Evolutionary conservation across 37 sponge, comb jelly and placozoan species (phyloP).

Genomic region (Aphrocallistes beatrix): DNA sequence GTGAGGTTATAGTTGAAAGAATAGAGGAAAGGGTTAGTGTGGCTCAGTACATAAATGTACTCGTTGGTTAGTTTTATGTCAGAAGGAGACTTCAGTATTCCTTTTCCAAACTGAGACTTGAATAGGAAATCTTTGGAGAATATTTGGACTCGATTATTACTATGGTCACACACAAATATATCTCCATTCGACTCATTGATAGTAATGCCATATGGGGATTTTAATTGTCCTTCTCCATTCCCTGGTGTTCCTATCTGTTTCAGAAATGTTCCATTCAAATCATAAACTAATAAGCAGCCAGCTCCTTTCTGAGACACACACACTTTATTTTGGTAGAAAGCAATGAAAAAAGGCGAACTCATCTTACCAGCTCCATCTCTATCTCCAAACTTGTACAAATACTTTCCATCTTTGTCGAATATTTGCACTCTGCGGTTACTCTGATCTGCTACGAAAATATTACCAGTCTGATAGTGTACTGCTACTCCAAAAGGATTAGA

Average conservation of each 20-base stretch:
- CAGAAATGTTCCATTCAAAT: neutral
- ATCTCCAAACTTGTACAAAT: neutral
- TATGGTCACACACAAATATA: neutral
- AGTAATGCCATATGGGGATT: neutral
- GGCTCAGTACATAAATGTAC: neutral
- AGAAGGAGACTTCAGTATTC: neutral
- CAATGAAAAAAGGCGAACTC: neutral
- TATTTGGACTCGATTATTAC: neutral
- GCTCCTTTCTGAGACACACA: neutral
- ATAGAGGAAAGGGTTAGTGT: neutral
- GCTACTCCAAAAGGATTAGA: neutral
- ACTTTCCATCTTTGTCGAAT: neutral
- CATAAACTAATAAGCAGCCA: neutral
- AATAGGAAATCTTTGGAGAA: neutral
- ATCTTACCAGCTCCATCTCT: neutral
- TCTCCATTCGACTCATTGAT: neutral
- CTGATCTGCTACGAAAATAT: neutral
- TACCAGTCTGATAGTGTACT: neutral
- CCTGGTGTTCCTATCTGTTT: neutral
- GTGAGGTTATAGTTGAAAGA: neutral
- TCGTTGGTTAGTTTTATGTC: neutral
- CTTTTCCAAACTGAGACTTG: neutral
- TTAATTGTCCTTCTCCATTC: neutral
- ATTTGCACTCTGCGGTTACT: neutral
- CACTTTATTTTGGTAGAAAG: neutral